A percentile compares a stretch with the other conserved stretches of the same genome.
Evolutionary conservation across 2,113 vertebrate species (phyloP).

Genomic region (Axis porcinus): DNA sequence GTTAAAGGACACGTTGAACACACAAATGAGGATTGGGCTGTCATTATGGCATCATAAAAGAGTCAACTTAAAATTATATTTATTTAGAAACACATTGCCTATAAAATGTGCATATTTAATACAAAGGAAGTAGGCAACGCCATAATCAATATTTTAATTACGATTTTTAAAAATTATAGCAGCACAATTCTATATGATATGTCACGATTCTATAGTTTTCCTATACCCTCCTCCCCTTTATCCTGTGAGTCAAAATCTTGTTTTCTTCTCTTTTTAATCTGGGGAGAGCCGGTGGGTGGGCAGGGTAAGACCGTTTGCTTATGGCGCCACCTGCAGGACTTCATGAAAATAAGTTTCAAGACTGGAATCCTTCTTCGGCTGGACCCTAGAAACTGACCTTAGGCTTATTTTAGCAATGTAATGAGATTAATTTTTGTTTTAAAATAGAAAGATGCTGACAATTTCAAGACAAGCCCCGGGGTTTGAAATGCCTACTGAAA

Average conservation of each 20-base stretch:
- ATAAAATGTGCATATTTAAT: slow-evolving; percentile 26
- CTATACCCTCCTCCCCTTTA: background rate
- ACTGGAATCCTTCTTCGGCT: accelerated
- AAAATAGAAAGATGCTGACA: background rate
- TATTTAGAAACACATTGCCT: slow-evolving; percentile 38
- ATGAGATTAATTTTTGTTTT: background rate
- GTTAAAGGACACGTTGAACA: slow-evolving; percentile 32
- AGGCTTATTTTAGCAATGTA: background rate
- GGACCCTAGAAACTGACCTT: background rate
- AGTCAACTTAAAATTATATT: slow-evolving; percentile 43
- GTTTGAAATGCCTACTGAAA: background rate
- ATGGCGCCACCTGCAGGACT: slow-evolving; percentile 75
- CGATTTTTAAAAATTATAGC: background rate
- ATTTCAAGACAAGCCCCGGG: background rate
- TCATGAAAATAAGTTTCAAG: background rate
- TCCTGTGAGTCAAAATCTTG: background rate
- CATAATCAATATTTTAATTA: slow-evolving; percentile 73
- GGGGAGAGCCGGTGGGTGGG: background rate
- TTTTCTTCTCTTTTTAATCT: background rate
- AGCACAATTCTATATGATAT: background rate
- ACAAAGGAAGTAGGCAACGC: slow-evolving; percentile 33
- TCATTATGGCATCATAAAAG: slow-evolving; percentile 33
- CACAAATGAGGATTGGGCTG: background rate
- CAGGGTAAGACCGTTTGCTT: slow-evolving; percentile 28
- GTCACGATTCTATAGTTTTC: background rate